A percentile compares a stretch with the other conserved stretches of the same genome.
Conservation (phyloP, 92 coral and sea anemone genomes). For the Anthopleura xanthogrammica region DNA sequence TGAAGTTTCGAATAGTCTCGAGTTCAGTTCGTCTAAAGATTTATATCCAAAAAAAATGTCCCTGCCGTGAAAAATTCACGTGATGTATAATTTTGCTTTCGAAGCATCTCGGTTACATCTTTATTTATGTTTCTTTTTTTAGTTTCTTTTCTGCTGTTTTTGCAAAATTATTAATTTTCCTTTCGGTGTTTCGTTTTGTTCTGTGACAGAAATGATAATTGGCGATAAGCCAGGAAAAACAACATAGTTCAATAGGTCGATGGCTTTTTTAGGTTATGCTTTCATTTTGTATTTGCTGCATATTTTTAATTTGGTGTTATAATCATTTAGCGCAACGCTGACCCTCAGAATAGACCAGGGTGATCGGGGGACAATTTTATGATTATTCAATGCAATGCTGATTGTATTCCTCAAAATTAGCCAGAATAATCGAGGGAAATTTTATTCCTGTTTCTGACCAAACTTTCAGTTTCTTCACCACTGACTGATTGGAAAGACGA, state of each 20-base stretch:
- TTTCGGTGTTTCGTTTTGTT: background rate
- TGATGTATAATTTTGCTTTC: background rate
- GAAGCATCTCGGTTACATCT: background rate
- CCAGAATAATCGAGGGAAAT: no score
- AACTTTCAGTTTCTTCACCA: no score
- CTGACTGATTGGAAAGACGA: no score
- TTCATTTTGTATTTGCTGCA: background rate
- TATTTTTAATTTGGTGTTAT: background rate
- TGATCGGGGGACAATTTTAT: no score
- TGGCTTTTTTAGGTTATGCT: background rate
- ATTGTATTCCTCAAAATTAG: no score
- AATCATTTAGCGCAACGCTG: background rate
- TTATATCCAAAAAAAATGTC: background rate
- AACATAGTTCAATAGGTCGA: background rate
- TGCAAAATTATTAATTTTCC: no score
- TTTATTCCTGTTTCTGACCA: no score
- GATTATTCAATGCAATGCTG: no score
- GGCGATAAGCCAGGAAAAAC: background rate
- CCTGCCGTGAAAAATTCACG: background rate
- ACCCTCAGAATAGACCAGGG: no score
- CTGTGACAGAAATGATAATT: background rate
- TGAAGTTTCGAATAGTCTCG: background rate
- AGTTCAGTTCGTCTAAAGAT: background rate
- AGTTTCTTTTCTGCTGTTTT: background rate
- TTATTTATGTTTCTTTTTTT: background rate